phyloP scores from a whole-genome alignment of 1,140 invertebrate species.

The Drosophila ohnishii region DNA sequence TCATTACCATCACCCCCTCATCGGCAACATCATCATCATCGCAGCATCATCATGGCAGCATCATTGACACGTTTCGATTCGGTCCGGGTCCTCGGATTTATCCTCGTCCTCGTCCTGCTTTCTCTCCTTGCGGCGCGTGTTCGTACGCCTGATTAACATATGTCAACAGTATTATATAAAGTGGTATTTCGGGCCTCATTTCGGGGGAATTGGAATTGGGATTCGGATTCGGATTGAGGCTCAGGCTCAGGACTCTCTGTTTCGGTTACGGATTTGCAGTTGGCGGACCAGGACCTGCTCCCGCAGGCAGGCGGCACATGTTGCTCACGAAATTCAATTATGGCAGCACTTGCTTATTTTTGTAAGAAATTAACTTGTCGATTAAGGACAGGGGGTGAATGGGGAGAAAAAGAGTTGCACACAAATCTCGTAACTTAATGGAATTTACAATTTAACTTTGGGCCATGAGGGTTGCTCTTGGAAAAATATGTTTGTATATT shows the following conservation, averaged over 20 bases:
- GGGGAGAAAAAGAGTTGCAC: constrained; percentile 30
- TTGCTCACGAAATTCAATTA: constrained; percentile 75
- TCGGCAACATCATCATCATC: constrained; percentile 21
- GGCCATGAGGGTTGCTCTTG: not conserved
- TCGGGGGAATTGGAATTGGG: constrained; percentile 58
- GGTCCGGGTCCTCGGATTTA: constrained; percentile 30
- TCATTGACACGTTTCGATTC: constrained; percentile 53
- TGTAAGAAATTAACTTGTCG: constrained; percentile 77
- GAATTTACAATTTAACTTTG: constrained; percentile 30
- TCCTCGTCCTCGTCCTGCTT: constrained; percentile 21
- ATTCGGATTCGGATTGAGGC: constrained; percentile 12
- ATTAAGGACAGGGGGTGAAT: constrained; percentile 14
- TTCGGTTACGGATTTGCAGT: constrained; percentile 16
- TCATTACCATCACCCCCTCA: constrained; percentile 61
- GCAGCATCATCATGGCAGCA: constrained; percentile 9
- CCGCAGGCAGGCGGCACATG: constrained; percentile 27
- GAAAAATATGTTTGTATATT: not conserved
- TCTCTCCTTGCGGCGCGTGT: constrained; percentile 60
- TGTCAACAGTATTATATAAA: constrained; percentile 83
- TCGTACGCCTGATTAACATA: constrained; percentile 83
- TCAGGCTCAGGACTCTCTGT: constrained; percentile 11
- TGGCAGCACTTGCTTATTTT: constrained; percentile 74
- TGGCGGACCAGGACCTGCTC: constrained; percentile 20
- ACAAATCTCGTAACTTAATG: constrained; percentile 39
- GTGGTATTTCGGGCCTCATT: constrained; percentile 69